These are phyloP conservation scores for Listrodromus nycthemerus DNA, from an alignment of 2,888 invertebrate species.

Conservation along the genomic window DNA sequence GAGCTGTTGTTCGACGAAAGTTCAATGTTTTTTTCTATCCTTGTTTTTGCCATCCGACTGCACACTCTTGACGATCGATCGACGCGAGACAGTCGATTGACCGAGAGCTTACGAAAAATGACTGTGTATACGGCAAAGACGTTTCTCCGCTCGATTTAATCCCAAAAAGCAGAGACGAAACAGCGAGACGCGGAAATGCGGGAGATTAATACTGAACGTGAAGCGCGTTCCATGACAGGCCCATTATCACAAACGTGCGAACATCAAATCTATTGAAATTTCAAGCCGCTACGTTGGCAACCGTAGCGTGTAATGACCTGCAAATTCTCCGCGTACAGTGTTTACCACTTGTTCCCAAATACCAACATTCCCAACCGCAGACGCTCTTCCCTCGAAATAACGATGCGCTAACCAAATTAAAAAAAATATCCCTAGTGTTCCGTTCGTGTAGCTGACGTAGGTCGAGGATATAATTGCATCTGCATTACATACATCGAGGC, in stretches of 20 bases:
- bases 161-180: background rate
- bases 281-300: slow-evolving; percentile 21
- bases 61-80: background rate
- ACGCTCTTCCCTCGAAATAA: background rate
- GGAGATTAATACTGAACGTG: slow-evolving; percentile 60
- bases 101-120: too few species aligned
- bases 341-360: background rate
- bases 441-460: background rate
- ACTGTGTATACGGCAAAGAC: background rate
- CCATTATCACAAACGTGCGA: slow-evolving; percentile 73
- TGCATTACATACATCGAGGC: slow-evolving; percentile 39
- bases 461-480: background rate
- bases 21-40: background rate
- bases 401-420: background rate
- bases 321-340: background rate
- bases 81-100: too few species aligned
- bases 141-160: background rate
- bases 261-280: slow-evolving; percentile 73
- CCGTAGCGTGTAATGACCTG: background rate
- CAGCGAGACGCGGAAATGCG: slow-evolving; percentile 20
- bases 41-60: background rate
- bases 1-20: background rate
- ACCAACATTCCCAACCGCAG: background rate
- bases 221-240: slow-evolving; percentile 44
- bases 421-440: slow-evolving; percentile 8